Base-by-base conservation (phyloP, 2,888 invertebrate genomes). In the Epinotia demarniana region DNA sequence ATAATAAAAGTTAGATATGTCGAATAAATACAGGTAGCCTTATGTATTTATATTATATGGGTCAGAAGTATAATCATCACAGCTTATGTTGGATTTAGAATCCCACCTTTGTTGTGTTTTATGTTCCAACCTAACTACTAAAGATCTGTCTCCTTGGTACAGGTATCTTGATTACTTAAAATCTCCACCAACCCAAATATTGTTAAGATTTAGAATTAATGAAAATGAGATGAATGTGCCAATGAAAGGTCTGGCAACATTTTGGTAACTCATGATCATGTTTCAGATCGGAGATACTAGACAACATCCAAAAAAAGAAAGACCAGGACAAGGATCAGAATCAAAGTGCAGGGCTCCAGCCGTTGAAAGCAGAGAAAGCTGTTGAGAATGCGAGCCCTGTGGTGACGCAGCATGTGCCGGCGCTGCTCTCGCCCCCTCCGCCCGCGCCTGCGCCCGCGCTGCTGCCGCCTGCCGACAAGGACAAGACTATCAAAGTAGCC, bases 221-320 rank as follows among this genome's bases (percentile, higher is more conserved):
- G 1, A 39, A 39, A 9, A 39, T 39, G 9, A 39, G 39, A 39
- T 39, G 8, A 1, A 9, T 13, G n/a, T 57, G 2, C 18, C 8
- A 16, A 18, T 53, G 53, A 53, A 53, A n/a, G n/a, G 16, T n/a
- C 53, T 8, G 8, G n/a, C n/a, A 57, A 13, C 13, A 19, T 11
- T 23, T 60, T 12, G 43, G 23, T 69, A 60, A 39, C 49, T 60
- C 16, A 6, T 8, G 18, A 23, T 53, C 18, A 68, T 78, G 83
- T 63, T 78, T 95, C 92, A 96, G 96, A 93, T 95, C 95, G 85
- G 95, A 95, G 86, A 95, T 95, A 83, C 90, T 95, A 92, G 95
- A 95, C 84, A 95, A 90, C 83, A 88, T 95, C 76, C 95, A 95
- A 81, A 95, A 95, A 85, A 94, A 92, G 81, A 93, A 93, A 78